Conservation (phyloP, 2,888 invertebrate species). For the Pelosia muscerda region DNA sequence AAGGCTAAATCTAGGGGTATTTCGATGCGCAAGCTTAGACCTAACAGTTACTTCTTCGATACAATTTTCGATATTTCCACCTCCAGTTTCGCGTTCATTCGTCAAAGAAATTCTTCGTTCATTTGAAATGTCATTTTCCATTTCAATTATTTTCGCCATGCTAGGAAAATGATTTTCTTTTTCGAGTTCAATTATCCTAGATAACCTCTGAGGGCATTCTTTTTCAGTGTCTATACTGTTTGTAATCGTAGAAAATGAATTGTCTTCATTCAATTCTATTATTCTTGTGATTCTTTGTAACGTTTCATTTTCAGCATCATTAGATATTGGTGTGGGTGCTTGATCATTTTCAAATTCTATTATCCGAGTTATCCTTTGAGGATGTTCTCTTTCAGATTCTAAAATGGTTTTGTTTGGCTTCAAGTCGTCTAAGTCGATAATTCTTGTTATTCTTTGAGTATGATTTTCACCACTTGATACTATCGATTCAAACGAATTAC, state of each 20-base stretch:
- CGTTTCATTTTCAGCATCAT: conserved; percentile 68
- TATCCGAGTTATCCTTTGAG: conserved; percentile 81
- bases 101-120: conserved; percentile 82
- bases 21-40: conserved; percentile 76
- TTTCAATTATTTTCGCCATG: conserved; percentile 84
- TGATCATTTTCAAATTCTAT: conserved; percentile 79
- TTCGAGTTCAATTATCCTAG: conserved; percentile 75
- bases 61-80: conserved; percentile 70
- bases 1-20: conserved; percentile 82
- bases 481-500: conserved; percentile 41
- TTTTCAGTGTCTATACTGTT: conserved; percentile 69
- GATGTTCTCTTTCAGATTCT: conserved; percentile 72
- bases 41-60: conserved; percentile 75
- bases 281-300: conserved; percentile 79
- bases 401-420: conserved; percentile 61
- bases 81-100: conserved; percentile 82
- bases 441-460: conserved; percentile 80
- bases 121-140: conserved; percentile 84
- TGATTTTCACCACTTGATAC: conserved; percentile 61
- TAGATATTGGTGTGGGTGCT: conserved; percentile 62
- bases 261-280: conserved; percentile 78
- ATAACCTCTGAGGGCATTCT: conserved; percentile 72
- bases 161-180: conserved; percentile 80
- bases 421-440: conserved; percentile 80
- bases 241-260: conserved; percentile 73